Evolutionary conservation across 2,797 vertebrate species (phyloP).

Genomic region (Lepilemur ruficaudatus): DNA sequence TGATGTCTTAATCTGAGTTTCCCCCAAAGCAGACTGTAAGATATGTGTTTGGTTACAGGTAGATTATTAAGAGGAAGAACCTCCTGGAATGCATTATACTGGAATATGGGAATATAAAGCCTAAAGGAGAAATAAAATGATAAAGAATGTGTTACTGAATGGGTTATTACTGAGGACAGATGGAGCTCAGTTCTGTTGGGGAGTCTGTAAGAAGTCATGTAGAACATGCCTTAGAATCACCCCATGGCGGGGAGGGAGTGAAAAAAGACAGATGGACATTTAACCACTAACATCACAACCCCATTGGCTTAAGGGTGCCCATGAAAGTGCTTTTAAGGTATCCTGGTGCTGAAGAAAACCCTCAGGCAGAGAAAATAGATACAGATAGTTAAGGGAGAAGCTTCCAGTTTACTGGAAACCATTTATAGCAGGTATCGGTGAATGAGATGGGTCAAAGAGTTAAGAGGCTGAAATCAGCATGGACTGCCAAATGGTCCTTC

Average conservation of each 20-base stretch:
- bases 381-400: background rate
- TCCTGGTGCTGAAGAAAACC: background rate
- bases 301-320: background rate
- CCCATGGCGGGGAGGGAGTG: background rate
- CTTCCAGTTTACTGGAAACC: background rate
- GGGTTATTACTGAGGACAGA: background rate
- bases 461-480: background rate
- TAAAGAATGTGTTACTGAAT: background rate
- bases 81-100: background rate
- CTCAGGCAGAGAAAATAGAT: background rate
- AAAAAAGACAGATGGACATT: background rate
- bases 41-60: background rate
- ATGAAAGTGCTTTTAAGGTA: background rate
- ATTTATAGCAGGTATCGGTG: background rate
- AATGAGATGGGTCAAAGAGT: background rate
- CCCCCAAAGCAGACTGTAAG: background rate
- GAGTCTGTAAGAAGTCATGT: background rate
- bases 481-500: background rate
- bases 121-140: background rate
- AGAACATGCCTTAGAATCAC: background rate
- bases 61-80: background rate
- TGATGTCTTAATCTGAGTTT: background rate
- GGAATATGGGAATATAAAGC: background rate
- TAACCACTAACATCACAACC: background rate
- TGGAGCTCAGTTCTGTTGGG: background rate